Base-by-base conservation (phyloP, 1,140 invertebrate genomes). In the Sitodiplosis mosellana region DNA sequence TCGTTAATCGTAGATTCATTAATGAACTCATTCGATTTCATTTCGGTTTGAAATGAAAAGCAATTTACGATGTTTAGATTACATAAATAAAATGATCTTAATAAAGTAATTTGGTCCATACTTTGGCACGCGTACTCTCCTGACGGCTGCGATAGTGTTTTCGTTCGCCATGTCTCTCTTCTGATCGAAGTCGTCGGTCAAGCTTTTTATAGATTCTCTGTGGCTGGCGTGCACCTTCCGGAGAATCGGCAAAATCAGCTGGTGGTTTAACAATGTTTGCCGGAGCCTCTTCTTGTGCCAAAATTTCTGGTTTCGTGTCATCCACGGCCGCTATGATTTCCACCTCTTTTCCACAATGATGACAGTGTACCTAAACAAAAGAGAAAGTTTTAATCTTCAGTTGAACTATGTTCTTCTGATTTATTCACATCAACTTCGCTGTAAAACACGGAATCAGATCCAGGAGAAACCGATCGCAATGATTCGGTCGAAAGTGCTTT, bases 391-490 rank as follows among this genome's bases (percentile, higher is more conserved):
- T n/a, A n/a, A n/a, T n/a, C n/a, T 52, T 66, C 63, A 21, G 60
- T 59, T 21, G 64, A 60, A 19, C 55, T 60, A 10, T 55, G 59
- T 10, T 58, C 54, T 19, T 60, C 42, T 48, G 22, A 18, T 41
- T 56, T 64, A 40, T 18, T 43, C 5, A 54, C 49, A 51, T 71
- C 78, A 53, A 72, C 78, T 69, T 86, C 83, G 57, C 81, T 84
- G 61, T 87, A 87, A 63, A 89, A 89, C 18, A 89, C 85, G 48
- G 81, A 87, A 61, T 88, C 86, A 53, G 84, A 87, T 12, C 85
- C 84, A 12, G 85, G 85, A 58, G 83, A 87, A 46, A 83, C 81
- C 2, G 83, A 87, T 48, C 84, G 72, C 46, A 88, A 61, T 1
- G 83, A 87, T 84, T 27, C 10, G 27, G 83, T 83, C 54, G 83